Percentiles rank a stretch among this genome's conserved stretches.
phyloP scores from a whole-genome alignment of 2,888 invertebrate species.

The Drosophila gaucha region DNA sequence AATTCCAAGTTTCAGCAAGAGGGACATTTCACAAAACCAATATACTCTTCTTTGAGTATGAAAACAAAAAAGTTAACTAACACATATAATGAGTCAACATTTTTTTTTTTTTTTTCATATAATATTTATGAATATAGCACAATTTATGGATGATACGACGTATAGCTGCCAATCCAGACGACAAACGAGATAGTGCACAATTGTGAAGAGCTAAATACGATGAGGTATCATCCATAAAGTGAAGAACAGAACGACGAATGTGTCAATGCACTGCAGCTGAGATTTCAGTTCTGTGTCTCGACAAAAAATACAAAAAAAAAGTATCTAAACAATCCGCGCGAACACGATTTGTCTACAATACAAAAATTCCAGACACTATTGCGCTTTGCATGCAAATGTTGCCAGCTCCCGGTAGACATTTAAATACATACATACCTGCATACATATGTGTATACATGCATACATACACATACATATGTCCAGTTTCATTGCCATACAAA shows the following conservation, averaged over 20 bases:
- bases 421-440: background rate
- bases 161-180: too few relatives aligned
- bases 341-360: conserved; percentile 25
- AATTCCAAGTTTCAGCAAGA: too few relatives aligned
- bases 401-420: background rate
- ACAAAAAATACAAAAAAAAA: background rate
- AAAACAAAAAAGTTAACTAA: too few relatives aligned
- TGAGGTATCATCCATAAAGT: too few relatives aligned
- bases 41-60: too few relatives aligned
- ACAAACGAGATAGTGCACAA: too few relatives aligned
- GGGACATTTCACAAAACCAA: too few relatives aligned
- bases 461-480: background rate
- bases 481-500: background rate
- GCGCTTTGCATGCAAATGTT: conserved; percentile 54
- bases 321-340: conserved; percentile 29
- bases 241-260: conserved; percentile 1
- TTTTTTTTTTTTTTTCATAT: too few relatives aligned
- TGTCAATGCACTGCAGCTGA: conserved; percentile 12
- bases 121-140: too few relatives aligned
- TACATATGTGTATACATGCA: background rate
- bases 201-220: too few relatives aligned
- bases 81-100: too few relatives aligned
- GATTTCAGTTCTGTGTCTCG: conserved; percentile 6
- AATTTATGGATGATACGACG: too few relatives aligned
- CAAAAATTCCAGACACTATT: conserved; percentile 56